phyloP scores from a whole-genome alignment of 23 tunicate genomes.

The Styela clava region DNA sequence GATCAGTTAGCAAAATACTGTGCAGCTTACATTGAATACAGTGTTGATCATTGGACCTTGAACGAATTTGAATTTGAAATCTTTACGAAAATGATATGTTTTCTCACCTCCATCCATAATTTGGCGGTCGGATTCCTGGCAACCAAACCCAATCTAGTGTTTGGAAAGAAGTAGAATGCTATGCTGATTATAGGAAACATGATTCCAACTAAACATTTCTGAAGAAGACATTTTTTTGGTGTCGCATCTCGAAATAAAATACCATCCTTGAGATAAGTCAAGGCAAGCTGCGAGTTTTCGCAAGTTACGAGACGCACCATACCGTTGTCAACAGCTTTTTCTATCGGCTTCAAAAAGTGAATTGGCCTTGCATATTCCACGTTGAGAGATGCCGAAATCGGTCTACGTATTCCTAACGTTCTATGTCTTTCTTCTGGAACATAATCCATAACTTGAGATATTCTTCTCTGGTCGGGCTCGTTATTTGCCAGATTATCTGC shows the following conservation, averaged over 20 bases:
- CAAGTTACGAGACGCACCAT: slow-evolving; percentile 33
- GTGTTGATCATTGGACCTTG: no score
- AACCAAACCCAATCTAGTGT: slow-evolving; percentile 11
- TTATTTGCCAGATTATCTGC: not conserved
- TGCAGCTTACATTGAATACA: no score
- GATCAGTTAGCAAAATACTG: no score
- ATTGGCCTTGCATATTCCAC: slow-evolving; percentile 27
- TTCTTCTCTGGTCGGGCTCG: not conserved
- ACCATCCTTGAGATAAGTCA: slow-evolving; percentile 29
- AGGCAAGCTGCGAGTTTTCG: slow-evolving; percentile 27
- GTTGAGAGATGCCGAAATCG: not conserved
- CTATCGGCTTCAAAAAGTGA: slow-evolving; percentile 24
- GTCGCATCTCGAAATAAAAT: slow-evolving; percentile 19
- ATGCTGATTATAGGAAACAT: slow-evolving; percentile 19
- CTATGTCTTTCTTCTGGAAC: slow-evolving; percentile 26
- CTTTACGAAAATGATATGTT: no score
- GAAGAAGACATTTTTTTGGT: not conserved
- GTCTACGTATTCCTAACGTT: slow-evolving; percentile 3
- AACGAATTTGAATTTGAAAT: no score
- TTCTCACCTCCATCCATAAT: slow-evolving; percentile 27
- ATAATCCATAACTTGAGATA: not conserved
- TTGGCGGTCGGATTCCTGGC: slow-evolving; percentile 27
- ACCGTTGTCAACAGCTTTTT: slow-evolving; percentile 33
- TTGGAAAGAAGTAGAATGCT: slow-evolving; percentile 16
- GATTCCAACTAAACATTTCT: slow-evolving; percentile 6